A percentile compares a stretch with the other conserved stretches of the same genome.
These are phyloP conservation scores for Drosophila nikananu DNA, from an alignment of 1,140 invertebrate genomes.

Conservation along the genomic window DNA sequence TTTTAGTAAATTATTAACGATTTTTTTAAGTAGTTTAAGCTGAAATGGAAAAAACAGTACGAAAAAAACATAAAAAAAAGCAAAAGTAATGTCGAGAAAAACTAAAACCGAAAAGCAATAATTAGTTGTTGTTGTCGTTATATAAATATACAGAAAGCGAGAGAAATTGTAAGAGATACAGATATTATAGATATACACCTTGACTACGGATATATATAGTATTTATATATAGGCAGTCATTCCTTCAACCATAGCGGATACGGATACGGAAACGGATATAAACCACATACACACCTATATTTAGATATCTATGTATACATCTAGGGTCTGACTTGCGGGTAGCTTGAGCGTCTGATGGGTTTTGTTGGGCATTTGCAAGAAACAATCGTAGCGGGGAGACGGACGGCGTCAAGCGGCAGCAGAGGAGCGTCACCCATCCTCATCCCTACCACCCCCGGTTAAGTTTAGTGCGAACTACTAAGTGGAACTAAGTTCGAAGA, in stretches of 20 bases:
- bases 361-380: conserved; percentile 83
- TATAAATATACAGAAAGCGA: conserved; percentile 67
- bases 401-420: conserved; percentile 39
- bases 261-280: conserved; percentile 54
- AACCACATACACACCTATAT: conserved; percentile 50
- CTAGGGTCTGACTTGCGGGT: conserved; percentile 75
- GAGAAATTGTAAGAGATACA: conserved; percentile 46
- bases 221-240: conserved; percentile 64
- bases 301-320: conserved; percentile 62
- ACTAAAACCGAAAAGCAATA: conserved; percentile 83
- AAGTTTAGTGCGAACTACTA: conserved; percentile 47
- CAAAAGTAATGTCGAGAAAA: conserved; percentile 65
- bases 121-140: conserved; percentile 83
- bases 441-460: conserved; percentile 21
- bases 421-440: conserved; percentile 27
- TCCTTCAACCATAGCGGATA: conserved; percentile 69
- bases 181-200: conserved; percentile 68
- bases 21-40: conserved; percentile 70
- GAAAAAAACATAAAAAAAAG: conserved; percentile 39
- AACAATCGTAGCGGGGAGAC: conserved; percentile 75
- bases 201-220: conserved; percentile 36
- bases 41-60: conserved; percentile 9
- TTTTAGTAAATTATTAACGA: conserved; percentile 81
- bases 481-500: conserved; percentile 53
- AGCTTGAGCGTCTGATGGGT: conserved; percentile 76